These are phyloP conservation scores for Hedychridium roseum DNA, from an alignment of 2,888 invertebrate species.

Conservation along the genomic window DNA sequence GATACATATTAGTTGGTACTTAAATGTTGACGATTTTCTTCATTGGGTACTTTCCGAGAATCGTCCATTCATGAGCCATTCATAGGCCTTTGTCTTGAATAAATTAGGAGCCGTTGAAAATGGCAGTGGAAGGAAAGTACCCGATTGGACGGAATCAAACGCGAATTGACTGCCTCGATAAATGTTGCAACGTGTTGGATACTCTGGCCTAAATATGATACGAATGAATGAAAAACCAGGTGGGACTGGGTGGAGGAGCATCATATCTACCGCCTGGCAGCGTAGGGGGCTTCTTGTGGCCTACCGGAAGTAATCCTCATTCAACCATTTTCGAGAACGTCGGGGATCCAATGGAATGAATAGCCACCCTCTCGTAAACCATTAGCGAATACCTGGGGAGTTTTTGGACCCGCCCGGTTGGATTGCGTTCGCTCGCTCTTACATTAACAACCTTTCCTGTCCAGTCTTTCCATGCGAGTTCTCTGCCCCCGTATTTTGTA, in stretches of 20 bases:
- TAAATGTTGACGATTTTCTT: no score
- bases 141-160: no score
- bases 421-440: slow-evolving; percentile 20
- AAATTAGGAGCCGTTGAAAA: no score
- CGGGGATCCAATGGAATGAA: slow-evolving; percentile 59
- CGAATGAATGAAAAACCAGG: slow-evolving; percentile 45
- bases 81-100: no score
- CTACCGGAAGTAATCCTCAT: slow-evolving; percentile 56
- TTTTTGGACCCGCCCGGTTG: slow-evolving; percentile 41
- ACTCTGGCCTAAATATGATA: neutral
- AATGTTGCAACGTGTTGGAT: no score
- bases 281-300: slow-evolving; percentile 59
- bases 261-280: slow-evolving; percentile 59
- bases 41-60: no score
- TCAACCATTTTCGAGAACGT: slow-evolving; percentile 60
- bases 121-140: no score
- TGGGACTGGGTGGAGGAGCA: slow-evolving; percentile 57
- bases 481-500: neutral
- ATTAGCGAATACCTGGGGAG: slow-evolving; percentile 32
- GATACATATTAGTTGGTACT: no score
- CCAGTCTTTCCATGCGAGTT: slow-evolving; percentile 39
- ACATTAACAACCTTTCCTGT: slow-evolving; percentile 38
- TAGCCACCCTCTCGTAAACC: slow-evolving; percentile 29
- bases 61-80: no score
- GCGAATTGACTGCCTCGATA: no score